These are phyloP conservation scores for Scelioninae gen. 1 DNA, from an alignment of 2,888 invertebrate genomes.

Conservation along the genomic window DNA sequence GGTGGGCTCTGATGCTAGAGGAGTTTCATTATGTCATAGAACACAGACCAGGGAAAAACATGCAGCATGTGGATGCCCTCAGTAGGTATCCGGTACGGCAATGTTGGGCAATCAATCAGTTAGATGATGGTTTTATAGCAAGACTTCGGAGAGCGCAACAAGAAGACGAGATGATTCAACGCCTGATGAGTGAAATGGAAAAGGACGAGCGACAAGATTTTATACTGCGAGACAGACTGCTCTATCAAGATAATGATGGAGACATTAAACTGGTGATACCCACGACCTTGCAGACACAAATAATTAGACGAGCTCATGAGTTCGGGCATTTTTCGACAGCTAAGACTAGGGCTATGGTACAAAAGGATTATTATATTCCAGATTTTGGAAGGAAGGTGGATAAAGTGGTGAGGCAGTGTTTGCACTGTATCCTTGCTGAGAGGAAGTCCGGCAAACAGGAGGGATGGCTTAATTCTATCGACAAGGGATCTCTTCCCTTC, in stretches of 20 bases:
- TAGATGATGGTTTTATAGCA: background rate
- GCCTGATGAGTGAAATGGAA: background rate
- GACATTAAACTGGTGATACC: no score
- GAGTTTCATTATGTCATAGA: no score
- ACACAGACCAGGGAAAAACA: no score
- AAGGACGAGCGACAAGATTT: background rate
- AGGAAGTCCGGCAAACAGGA: background rate
- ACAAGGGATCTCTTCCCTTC: background rate
- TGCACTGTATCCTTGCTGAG: background rate
- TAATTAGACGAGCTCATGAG: no score
- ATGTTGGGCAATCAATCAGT: background rate
- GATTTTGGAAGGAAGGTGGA: background rate
- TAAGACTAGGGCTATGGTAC: background rate
- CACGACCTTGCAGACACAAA: no score
- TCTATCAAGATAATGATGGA: background rate
- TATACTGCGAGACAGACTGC: background rate
- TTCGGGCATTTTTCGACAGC: background rate
- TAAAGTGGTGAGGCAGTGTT: background rate
- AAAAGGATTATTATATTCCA: background rate
- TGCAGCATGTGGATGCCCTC: background rate
- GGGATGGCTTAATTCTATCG: background rate
- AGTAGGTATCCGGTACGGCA: background rate
- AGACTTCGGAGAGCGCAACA: background rate
- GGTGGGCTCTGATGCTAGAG: no score
- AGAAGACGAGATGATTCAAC: background rate